Conservation (phyloP, 2,113 vertebrate species). For the Butorides virescens region DNA sequence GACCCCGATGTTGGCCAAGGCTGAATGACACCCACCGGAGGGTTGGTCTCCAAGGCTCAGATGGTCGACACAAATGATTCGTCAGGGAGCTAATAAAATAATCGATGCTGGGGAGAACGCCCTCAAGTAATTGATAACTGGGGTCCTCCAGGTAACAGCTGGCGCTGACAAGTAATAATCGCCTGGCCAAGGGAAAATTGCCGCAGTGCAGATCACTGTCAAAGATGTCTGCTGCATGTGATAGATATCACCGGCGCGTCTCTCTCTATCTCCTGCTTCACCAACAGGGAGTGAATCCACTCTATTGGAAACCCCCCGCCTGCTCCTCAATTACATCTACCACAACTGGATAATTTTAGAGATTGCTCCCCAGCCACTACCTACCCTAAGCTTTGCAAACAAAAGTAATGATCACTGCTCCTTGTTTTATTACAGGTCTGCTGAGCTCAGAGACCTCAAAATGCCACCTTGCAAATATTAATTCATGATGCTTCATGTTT, state of each 20-base stretch:
- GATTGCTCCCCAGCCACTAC: slow-evolving; percentile 12
- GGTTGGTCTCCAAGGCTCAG: not conserved
- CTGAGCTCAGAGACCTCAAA: slow-evolving; percentile 36
- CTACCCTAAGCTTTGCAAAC: slow-evolving; percentile 33
- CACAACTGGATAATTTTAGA: not conserved
- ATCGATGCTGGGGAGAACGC: not conserved
- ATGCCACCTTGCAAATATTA: slow-evolving; percentile 49
- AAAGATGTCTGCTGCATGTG: slow-evolving; percentile 13
- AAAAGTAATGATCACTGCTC: not conserved
- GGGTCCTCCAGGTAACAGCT: slow-evolving; percentile 31
- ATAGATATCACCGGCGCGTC: not conserved
- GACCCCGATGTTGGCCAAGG: not conserved
- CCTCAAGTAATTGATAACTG: slow-evolving; percentile 12
- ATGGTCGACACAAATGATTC: not conserved
- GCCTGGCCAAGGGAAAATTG: not conserved
- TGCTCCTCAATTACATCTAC: not conserved
- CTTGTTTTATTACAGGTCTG: slow-evolving; percentile 16
- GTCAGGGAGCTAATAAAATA: slow-evolving; percentile 31
- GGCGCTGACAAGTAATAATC: not conserved
- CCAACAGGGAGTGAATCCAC: not conserved
- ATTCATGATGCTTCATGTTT: not conserved
- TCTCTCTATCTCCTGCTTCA: not conserved
- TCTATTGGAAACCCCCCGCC: not conserved
- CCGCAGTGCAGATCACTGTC: not conserved
- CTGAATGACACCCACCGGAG: not conserved